Evolutionary conservation across 2,797 vertebrate genomes (phyloP), one percentile per base, ranked within the genome.

Genomic region (Phalanger gymnotis): DNA sequence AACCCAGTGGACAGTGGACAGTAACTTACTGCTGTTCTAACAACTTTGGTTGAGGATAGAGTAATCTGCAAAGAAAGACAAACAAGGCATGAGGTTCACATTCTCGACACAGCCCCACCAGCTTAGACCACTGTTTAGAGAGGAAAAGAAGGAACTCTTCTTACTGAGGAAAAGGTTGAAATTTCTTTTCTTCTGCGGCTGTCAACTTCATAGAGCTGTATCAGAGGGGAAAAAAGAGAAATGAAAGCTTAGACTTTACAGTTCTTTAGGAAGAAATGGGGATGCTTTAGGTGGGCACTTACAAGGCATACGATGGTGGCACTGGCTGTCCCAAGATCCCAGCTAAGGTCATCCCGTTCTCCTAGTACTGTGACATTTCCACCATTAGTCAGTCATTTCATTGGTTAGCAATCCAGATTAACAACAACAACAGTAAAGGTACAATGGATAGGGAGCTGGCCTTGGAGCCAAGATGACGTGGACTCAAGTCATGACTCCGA

Each of bases 41-140:
- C 53, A 96, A 96, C 96, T 97, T 98, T 94, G 98, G 98, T 95
- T 98, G 98, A 95, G 98, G 98, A 97, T 98, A 98, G 95, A 93
- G 96, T 53, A 97, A 97, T 92, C 98, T 98, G 98, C 19, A 96
- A 97, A 97, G 91, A 47, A 93, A 57, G 97, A 98, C 93, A 97
- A 96, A 94, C 30, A 89, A 0, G 66, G 40, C 96, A 73, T 98
- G 93, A 98, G 96, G 96, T 96, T 97, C 40, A 54, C 52, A 97
- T 91, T 40, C 95, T 16, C 31, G 47, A 22, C 87, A 92, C 2
- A 2, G 66, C 40, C 5, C 13, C 2, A n/a, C 0, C 0, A 14
- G 30, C 53, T 0, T 1, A 51, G 66, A 54, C 91, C 81, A 34
- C 90, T 31, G 53, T 90, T 16, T 31, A 53, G 54, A 11, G 0